These are phyloP conservation scores for Dicranocentrus wangi DNA, from an alignment of 2,888 invertebrate species.

Conservation along the genomic window DNA sequence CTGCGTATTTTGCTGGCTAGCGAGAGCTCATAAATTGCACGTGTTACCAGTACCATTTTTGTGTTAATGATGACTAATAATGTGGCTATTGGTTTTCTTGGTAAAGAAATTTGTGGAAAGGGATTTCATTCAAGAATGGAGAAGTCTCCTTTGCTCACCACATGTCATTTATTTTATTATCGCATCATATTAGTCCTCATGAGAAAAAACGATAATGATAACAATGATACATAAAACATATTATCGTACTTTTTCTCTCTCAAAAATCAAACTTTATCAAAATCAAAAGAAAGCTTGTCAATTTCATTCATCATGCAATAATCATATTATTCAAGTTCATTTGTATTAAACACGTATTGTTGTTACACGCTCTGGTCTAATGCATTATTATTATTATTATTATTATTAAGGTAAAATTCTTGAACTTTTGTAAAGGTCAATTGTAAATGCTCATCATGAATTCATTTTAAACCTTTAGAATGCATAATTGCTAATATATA, in stretches of 20 bases:
- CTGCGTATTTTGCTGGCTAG: neutral
- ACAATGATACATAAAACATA: neutral
- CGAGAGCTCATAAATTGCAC: neutral
- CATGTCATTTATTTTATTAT: constrained; percentile 8
- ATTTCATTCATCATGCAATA: neutral
- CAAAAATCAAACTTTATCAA: constrained; percentile 2
- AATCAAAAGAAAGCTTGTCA: constrained; percentile 17
- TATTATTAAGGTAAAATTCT: too few relatives aligned
- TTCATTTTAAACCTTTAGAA: too few relatives aligned
- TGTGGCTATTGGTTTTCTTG: constrained; percentile 4
- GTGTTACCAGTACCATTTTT: neutral
- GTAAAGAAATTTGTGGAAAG: neutral
- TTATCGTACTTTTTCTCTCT: neutral
- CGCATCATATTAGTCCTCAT: too few relatives aligned
- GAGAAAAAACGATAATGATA: neutral
- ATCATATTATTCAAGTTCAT: too few relatives aligned
- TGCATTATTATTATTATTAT: too few relatives aligned
- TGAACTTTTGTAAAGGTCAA: too few relatives aligned
- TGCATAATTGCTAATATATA: too few relatives aligned
- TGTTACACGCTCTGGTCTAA: too few relatives aligned
- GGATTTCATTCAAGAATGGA: too few relatives aligned
- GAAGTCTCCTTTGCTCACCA: neutral
- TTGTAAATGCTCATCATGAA: too few relatives aligned
- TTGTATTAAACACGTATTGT: too few relatives aligned
- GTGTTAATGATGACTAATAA: constrained; percentile 19